Evolutionary conservation across 2,888 invertebrate species (phyloP).

Genomic region (Phalera bucephala): DNA sequence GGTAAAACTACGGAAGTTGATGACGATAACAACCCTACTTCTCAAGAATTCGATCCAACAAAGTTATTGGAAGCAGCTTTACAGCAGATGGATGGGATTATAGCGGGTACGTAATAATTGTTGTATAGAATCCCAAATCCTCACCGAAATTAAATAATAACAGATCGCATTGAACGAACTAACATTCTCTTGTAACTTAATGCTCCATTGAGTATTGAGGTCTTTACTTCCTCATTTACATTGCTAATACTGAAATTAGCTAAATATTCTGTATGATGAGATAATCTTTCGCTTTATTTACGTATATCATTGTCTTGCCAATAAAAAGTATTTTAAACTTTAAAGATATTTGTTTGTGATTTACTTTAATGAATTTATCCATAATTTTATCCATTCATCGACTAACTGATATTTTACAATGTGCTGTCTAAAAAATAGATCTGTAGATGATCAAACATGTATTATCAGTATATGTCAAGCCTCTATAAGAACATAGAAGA

Average conservation of each 20-base stretch:
- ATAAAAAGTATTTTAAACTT: no score
- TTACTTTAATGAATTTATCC: no score
- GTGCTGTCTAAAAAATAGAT: no score
- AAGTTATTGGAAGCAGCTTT: slow-evolving; percentile 93
- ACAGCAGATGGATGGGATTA: slow-evolving; percentile 94
- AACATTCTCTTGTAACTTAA: slow-evolving; percentile 33
- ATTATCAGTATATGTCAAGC: no score
- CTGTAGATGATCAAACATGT: no score
- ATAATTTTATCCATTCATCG: no score
- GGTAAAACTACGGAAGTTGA: slow-evolving; percentile 74
- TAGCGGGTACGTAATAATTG: slow-evolving; percentile 84
- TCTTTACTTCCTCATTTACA: slow-evolving; percentile 35
- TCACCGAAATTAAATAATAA: no score
- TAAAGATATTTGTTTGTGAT: no score
- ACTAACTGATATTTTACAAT: no score
- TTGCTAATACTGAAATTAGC: slow-evolving; percentile 3
- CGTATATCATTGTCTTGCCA: no score
- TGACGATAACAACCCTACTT: slow-evolving; percentile 77
- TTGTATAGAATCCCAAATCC: not conserved
- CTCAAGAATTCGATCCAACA: slow-evolving; percentile 91
- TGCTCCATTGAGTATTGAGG: slow-evolving; percentile 51
- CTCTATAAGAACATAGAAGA: no score
- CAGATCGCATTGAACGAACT: no score
- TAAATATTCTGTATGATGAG: not conserved
- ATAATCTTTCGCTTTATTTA: not conserved